Conservation (phyloP, 2,113 vertebrate genomes). For the Gymnogyps californianus region DNA sequence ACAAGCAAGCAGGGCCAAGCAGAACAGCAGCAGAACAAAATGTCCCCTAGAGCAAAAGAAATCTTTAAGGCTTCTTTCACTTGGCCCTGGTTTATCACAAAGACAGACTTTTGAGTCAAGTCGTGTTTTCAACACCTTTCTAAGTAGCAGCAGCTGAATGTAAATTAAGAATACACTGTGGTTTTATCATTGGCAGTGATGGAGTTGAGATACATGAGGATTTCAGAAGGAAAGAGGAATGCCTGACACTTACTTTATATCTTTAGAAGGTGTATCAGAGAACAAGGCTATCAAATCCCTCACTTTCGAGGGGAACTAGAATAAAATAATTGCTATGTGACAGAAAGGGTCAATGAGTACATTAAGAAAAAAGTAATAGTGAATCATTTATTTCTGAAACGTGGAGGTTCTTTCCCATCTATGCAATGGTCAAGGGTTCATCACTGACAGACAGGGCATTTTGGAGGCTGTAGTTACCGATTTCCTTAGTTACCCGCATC, state of each 20-base stretch:
- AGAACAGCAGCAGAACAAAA: not conserved
- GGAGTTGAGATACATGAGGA: not conserved
- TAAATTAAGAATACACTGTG: not conserved
- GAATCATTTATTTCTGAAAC: not conserved
- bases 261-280: not conserved
- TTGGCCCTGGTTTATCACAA: not conserved
- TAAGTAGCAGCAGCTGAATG: not conserved
- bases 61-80: not conserved
- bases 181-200: not conserved
- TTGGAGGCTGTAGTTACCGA: not conserved
- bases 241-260: not conserved
- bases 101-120: not conserved
- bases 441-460: not conserved
- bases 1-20: not conserved
- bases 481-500: not conserved
- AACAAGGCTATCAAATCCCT: not conserved
- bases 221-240: not conserved
- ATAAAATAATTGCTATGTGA: not conserved
- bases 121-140: not conserved
- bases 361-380: not conserved
- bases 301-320: not conserved
- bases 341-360: not conserved
- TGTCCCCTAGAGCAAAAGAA: not conserved
- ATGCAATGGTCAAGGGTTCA: accelerated
- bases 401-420: not conserved